These are phyloP conservation scores for Syritta pipiens DNA, from an alignment of 2,888 invertebrate species.

Conservation along the genomic window DNA sequence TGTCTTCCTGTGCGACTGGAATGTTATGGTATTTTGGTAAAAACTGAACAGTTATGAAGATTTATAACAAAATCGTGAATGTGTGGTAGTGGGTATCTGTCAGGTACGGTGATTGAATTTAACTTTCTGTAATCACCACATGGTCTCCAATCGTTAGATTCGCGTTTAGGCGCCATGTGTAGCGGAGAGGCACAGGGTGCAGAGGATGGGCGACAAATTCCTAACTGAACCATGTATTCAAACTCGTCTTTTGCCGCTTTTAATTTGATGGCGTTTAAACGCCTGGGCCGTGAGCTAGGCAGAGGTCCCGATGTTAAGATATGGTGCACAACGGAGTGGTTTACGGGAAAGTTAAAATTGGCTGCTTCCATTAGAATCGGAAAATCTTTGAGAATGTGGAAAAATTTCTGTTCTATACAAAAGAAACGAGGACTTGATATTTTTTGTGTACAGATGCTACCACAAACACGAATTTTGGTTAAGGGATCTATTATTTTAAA, in stretches of 20 bases:
- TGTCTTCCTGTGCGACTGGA: slow-evolving; percentile 69
- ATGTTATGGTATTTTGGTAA: slow-evolving; percentile 72
- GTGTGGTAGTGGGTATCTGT: slow-evolving; percentile 12
- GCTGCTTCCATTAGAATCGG: background rate
- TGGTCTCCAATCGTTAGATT: slow-evolving; percentile 31
- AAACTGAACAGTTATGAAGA: slow-evolving; percentile 1
- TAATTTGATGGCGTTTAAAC: slow-evolving; percentile 6
- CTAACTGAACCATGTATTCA: slow-evolving; percentile 7
- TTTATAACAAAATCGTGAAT: slow-evolving; percentile 6
- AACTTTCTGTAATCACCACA: slow-evolving; percentile 24
- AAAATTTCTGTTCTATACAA: background rate
- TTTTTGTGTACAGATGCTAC: background rate
- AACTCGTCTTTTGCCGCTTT: slow-evolving; percentile 2
- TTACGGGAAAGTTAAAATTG: slow-evolving; percentile 7
- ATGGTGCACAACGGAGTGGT: slow-evolving; percentile 25
- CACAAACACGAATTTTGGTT: background rate
- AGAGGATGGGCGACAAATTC: slow-evolving; percentile 36
- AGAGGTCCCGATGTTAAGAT: no score
- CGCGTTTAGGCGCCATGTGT: slow-evolving; percentile 38
- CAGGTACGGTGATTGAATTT: slow-evolving; percentile 9
- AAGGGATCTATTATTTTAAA: slow-evolving; percentile 11
- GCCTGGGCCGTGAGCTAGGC: no score
- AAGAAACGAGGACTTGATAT: slow-evolving; percentile 6
- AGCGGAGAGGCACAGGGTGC: slow-evolving; percentile 34
- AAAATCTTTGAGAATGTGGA: background rate